Evolutionary conservation across 2,888 invertebrate genomes (phyloP), one percentile per base, ranked within the genome.

Genomic region (Reticulitermes lucifugus): DNA sequence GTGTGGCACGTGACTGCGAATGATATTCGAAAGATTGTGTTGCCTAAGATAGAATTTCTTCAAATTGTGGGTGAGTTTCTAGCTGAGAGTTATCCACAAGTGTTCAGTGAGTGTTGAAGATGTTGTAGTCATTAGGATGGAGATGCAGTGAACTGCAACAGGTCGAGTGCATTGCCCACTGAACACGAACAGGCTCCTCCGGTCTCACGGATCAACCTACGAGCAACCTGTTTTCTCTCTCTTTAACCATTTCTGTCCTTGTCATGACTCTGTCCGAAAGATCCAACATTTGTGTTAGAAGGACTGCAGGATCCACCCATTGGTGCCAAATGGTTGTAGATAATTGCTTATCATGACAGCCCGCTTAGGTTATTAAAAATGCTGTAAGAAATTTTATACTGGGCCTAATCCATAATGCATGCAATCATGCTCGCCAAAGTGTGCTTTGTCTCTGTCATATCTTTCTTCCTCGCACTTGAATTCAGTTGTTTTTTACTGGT

Each of bases 71-170:
- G 81, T 81, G 81, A 81, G 81, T 81, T 81, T 81, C 59, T 18
- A 29, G 79, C 25, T 55, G 70, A n/a, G 60, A 80, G 25, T 51
- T 43, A 55, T 10, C 35, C 35, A 46, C 29, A 14, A 55, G 25
- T 81, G 81, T 81, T 41, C 35, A 65, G 80, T 80, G 80, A 25
- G 65, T 65, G 65, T 25, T n/a, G 60, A 65, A 51, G 22, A 43
- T 81, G 81, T 70, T 81, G 81, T 70, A 70, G 43, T 70, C 22
- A 70, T 81, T 81, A 81, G 81, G 43, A 79, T 65, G 81, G 70
- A n/a, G 81, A 81, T 81, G 81, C 81, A 81, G 70, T 81, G 81
- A 81, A 81, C 81, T 81, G 81, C 81, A 81, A 81, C 70, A 70
- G 55, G 22, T 22, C 46, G 81, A 81, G 81, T 81, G 81, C 81